Evolutionary conservation across 2,113 vertebrate species (phyloP).

Genomic region (Aplodontia rufa): DNA sequence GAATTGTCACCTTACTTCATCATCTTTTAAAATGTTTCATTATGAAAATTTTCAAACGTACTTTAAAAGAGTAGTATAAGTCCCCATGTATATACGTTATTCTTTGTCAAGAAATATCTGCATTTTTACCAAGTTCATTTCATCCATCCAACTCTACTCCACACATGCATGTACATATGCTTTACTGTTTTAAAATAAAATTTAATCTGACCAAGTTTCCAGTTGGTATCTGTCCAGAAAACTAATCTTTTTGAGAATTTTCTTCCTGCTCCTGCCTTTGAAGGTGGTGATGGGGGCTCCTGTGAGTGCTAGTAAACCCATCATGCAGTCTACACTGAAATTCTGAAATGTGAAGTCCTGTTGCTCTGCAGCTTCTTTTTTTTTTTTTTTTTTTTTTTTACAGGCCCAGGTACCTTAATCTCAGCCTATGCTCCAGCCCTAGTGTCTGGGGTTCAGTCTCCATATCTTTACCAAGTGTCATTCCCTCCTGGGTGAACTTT

Average conservation of each 20-base stretch:
- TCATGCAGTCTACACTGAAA: background rate
- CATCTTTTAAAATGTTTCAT: background rate
- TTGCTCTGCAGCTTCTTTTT: background rate
- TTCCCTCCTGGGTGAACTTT: background rate
- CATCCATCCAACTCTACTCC: background rate
- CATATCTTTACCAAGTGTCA: background rate
- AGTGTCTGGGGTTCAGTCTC: background rate
- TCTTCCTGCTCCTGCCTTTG: background rate
- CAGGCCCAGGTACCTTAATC: background rate
- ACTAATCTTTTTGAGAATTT: background rate
- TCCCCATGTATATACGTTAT: background rate
- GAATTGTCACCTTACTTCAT: background rate
- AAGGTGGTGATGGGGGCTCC: background rate
- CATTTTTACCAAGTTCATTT: background rate
- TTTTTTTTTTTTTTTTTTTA: background rate
- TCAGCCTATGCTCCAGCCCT: background rate
- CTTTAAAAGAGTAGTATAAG: background rate
- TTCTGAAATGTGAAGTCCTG: background rate
- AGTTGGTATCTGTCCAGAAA: background rate
- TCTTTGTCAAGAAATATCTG: background rate
- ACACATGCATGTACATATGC: background rate
- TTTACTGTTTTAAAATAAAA: constrained; percentile 22
- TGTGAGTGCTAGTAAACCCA: background rate
- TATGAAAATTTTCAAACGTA: background rate
- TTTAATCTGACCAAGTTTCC: background rate